phyloP scores from a whole-genome alignment of 2,888 invertebrate genomes.

The Meganola albula region DNA sequence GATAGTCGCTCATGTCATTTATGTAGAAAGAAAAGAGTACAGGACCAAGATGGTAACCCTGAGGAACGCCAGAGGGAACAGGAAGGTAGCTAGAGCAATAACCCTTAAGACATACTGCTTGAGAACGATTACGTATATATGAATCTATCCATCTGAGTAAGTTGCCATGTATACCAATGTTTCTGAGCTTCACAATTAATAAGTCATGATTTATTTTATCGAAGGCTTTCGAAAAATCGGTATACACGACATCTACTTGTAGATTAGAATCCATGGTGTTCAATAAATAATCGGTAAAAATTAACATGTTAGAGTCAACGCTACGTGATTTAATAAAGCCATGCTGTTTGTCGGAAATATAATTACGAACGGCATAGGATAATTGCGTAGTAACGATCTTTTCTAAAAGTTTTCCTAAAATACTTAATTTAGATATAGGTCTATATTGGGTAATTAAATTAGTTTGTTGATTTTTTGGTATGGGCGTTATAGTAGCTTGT shows the following conservation, averaged over 20 bases:
- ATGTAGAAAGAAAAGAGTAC: slow-evolving; percentile 5
- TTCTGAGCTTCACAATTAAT: slow-evolving; percentile 1
- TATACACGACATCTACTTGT: slow-evolving; percentile 5
- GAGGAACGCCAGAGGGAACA: slow-evolving; percentile 3
- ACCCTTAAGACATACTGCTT: slow-evolving; percentile 3
- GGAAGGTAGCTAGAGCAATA: not conserved
- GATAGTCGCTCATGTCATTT: slow-evolving; percentile 1
- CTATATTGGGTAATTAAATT: not conserved
- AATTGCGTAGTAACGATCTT: not conserved
- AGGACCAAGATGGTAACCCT: slow-evolving; percentile 2
- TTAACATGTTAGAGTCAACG: slow-evolving; percentile 4
- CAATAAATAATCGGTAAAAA: not conserved
- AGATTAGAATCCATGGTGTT: not conserved
- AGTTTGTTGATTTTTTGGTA: slow-evolving; percentile 1
- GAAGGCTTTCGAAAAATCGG: slow-evolving; percentile 4
- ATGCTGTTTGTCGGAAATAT: no score
- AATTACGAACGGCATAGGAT: not conserved
- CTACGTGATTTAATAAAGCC: no score
- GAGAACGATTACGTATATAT: slow-evolving; percentile 2
- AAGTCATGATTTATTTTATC: slow-evolving; percentile 10
- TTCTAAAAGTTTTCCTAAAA: slow-evolving; percentile 1
- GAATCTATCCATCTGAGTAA: slow-evolving; percentile 4
- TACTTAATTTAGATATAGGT: not conserved
- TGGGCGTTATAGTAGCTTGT: not conserved
- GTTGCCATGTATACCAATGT: slow-evolving; percentile 5